These are phyloP conservation scores for Acleris cristana DNA, from an alignment of 2,888 invertebrate species.

Conservation along the genomic window DNA sequence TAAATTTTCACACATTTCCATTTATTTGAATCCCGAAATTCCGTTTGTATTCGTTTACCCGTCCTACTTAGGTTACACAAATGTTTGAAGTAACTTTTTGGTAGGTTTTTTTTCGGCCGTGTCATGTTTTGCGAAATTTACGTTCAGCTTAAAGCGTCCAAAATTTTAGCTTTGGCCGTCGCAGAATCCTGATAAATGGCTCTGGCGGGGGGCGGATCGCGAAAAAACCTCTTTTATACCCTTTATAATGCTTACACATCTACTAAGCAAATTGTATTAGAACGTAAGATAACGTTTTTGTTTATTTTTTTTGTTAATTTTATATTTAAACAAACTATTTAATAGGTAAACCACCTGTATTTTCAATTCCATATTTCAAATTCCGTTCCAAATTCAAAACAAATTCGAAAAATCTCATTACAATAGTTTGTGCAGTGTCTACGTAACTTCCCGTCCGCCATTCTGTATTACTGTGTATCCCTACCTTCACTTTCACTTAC, in stretches of 20 bases:
- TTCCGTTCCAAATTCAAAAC: neutral
- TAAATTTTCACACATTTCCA: slow-evolving; percentile 36
- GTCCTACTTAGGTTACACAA: slow-evolving; percentile 46
- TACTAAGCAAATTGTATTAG: slow-evolving; percentile 51
- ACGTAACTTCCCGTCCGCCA: no score
- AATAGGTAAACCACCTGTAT: no score
- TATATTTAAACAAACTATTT: neutral
- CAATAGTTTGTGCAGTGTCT: no score
- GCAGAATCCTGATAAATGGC: slow-evolving; percentile 87
- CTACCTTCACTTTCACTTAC: no score
- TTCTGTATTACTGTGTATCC: no score
- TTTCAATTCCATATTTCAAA: neutral
- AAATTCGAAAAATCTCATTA: slow-evolving; percentile 11
- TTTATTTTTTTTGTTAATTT: slow-evolving; percentile 9
- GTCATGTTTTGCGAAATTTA: slow-evolving; percentile 83
- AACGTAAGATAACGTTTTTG: slow-evolving; percentile 8
- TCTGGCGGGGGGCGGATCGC: slow-evolving; percentile 60
- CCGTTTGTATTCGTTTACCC: slow-evolving; percentile 41
- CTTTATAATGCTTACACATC: slow-evolving; percentile 65
- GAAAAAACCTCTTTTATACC: slow-evolving; percentile 62
- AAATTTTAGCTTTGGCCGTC: slow-evolving; percentile 85
- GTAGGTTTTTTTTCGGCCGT: slow-evolving; percentile 64
- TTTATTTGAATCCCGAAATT: slow-evolving; percentile 35
- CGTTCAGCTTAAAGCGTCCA: slow-evolving; percentile 81
- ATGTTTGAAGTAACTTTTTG: slow-evolving; percentile 63